These are phyloP conservation scores for Onychomys arenicola DNA, from an alignment of 2,797 vertebrate genomes.

Conservation along the genomic window DNA sequence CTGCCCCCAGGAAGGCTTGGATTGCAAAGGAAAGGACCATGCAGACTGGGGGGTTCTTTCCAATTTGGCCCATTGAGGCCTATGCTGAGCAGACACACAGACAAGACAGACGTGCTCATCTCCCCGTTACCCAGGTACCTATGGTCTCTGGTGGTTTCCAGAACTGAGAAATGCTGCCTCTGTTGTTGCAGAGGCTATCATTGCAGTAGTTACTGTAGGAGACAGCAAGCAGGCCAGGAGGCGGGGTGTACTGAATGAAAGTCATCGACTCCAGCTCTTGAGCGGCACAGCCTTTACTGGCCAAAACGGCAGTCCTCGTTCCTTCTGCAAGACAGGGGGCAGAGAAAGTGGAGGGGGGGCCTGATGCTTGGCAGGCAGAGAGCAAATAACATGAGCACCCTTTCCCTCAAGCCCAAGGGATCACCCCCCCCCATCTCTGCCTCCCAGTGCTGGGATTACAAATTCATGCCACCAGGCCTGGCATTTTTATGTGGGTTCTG, in stretches of 20 bases:
- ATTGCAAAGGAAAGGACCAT: neutral
- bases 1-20: neutral
- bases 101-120: neutral
- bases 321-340: neutral
- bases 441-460: neutral
- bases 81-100: neutral
- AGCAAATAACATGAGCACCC: neutral
- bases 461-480: neutral
- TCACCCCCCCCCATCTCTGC: too few relatives aligned
- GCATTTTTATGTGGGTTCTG: neutral
- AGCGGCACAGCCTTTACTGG: constrained; percentile 33
- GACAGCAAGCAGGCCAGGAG: neutral
- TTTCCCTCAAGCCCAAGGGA: neutral
- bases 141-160: neutral
- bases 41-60: neutral
- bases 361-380: neutral
- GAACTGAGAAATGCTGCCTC: rapidly evolving
- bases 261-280: rapidly evolving
- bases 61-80: neutral
- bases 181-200: constrained; percentile 41
- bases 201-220: constrained; percentile 74
- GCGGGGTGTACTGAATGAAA: neutral
- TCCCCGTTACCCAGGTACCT: neutral
- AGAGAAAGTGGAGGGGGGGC: too few relatives aligned
- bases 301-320: constrained; percentile 12